phyloP scores from a whole-genome alignment of 2,797 vertebrate genomes.

The Protonibea diacanthus region DNA sequence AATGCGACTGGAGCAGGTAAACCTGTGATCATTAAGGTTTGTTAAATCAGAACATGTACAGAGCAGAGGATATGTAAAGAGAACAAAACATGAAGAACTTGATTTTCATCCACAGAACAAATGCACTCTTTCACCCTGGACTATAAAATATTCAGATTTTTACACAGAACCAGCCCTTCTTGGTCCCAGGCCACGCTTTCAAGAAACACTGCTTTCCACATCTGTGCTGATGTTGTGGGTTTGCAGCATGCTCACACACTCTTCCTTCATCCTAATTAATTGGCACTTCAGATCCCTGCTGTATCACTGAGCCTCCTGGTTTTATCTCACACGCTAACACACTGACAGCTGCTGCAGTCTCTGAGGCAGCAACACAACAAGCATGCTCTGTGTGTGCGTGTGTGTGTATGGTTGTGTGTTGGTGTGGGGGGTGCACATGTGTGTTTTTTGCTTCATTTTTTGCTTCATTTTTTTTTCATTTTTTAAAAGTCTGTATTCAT shows the following conservation, averaged over 20 bases:
- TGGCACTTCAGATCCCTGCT: slow-evolving; percentile 77
- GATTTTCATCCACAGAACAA: background rate
- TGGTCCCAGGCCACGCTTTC: slow-evolving; percentile 22
- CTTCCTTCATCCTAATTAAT: slow-evolving; percentile 79
- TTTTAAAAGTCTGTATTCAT: background rate
- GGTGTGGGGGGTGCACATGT: slow-evolving; percentile 1
- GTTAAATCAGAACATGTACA: background rate
- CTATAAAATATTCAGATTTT: background rate
- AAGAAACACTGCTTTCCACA: slow-evolving; percentile 40
- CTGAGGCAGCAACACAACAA: slow-evolving; percentile 65
- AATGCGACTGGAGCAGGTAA: slow-evolving; percentile 21
- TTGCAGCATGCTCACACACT: slow-evolving; percentile 52
- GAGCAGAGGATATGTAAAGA: background rate
- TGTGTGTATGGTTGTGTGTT: slow-evolving; percentile 16
- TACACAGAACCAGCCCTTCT: background rate
- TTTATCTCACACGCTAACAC: slow-evolving; percentile 74
- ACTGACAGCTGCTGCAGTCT: slow-evolving; percentile 79
- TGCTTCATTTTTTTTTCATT: slow-evolving; percentile 7
- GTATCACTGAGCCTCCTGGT: slow-evolving; percentile 73
- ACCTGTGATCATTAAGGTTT: slow-evolving; percentile 1
- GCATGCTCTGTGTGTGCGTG: slow-evolving; percentile 6
- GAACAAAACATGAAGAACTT: background rate
- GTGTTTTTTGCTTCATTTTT: slow-evolving; percentile 5
- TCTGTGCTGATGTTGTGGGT: slow-evolving; percentile 53
- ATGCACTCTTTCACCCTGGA: background rate